These are phyloP conservation scores for Chymomyza caudatula DNA, from an alignment of 2,888 invertebrate genomes.

Conservation along the genomic window DNA sequence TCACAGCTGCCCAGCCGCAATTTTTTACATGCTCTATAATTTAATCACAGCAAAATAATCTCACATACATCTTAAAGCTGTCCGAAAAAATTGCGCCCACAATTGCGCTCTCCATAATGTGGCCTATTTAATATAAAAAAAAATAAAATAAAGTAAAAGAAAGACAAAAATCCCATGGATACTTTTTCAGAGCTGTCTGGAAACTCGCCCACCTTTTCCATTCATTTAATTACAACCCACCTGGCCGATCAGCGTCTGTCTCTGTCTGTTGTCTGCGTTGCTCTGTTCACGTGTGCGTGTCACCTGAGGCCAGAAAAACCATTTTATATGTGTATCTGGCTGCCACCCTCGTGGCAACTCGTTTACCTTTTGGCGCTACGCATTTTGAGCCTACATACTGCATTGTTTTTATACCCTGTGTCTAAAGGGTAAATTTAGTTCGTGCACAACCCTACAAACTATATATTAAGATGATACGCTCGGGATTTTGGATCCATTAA, in stretches of 20 bases:
- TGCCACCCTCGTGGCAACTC: slow-evolving; percentile 1
- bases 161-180: not conserved
- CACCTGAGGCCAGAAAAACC: not conserved
- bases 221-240: not conserved
- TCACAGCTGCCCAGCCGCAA: not conserved
- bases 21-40: not conserved
- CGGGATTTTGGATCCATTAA: no score
- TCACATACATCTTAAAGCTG: not conserved
- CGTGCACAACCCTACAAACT: no score
- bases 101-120: not conserved
- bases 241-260: not conserved
- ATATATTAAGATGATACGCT: no score
- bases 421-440: not conserved
- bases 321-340: not conserved
- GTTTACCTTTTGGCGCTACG: slow-evolving; percentile 37
- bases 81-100: not conserved
- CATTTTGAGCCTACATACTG: slow-evolving; percentile 27
- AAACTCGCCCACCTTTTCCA: not conserved
- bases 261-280: not conserved
- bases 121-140: not conserved
- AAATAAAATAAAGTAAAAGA: no score
- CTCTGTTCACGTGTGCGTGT: not conserved
- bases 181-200: not conserved
- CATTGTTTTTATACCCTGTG: slow-evolving; percentile 34
- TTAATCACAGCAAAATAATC: not conserved